These are phyloP conservation scores for Chrysogorgia sp. DNA, from an alignment of 92 coral and sea anemone species.

Conservation along the genomic window DNA sequence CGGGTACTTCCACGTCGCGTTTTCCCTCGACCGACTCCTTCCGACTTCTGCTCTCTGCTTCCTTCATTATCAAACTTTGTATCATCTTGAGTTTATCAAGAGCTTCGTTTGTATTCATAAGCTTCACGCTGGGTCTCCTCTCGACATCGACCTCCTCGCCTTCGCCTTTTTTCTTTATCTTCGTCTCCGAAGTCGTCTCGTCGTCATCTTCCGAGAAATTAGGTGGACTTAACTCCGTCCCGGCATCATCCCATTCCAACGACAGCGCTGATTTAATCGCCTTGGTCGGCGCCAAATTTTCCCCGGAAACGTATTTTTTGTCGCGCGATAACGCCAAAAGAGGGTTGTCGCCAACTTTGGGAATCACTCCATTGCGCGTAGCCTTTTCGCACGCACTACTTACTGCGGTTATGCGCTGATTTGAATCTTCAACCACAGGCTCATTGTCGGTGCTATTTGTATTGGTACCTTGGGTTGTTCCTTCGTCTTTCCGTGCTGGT, in stretches of 20 bases:
- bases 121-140: slow-evolving; percentile 40
- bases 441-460: not conserved
- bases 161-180: not conserved
- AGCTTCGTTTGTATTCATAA: slow-evolving; percentile 44
- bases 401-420: not conserved
- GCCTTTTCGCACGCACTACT: not conserved
- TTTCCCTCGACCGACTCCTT: slow-evolving; percentile 9
- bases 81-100: slow-evolving; percentile 37
- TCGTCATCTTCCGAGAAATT: slow-evolving; percentile 43
- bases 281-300: not conserved
- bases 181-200: not conserved
- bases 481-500: not conserved
- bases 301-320: slow-evolving; percentile 27
- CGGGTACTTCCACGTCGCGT: slow-evolving; percentile 2
- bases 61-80: slow-evolving; percentile 39
- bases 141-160: not conserved
- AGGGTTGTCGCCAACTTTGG: slow-evolving; percentile 24
- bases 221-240: slow-evolving; percentile 37
- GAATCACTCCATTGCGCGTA: not conserved
- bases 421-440: not conserved
- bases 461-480: not conserved
- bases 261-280: slow-evolving; percentile 20
- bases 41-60: slow-evolving; percentile 36
- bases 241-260: slow-evolving; percentile 42
- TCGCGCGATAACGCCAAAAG: slow-evolving; percentile 37